Percentiles rank a stretch among this genome's conserved stretches.
Evolutionary conservation across 2,113 vertebrate genomes (phyloP).

Genomic region (Mola mola): DNA sequence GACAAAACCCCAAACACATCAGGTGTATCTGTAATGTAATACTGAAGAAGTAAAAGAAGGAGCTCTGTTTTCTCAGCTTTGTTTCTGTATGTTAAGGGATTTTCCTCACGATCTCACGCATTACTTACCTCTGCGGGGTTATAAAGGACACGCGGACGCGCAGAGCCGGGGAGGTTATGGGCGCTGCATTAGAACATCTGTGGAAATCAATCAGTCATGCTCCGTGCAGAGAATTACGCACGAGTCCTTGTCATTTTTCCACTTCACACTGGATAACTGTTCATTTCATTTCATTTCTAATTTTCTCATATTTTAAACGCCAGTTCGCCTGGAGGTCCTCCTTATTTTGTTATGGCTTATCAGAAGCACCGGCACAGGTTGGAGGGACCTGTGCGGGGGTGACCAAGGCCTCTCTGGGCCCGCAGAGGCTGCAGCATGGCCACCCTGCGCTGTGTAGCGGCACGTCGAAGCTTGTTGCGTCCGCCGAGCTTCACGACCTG

Average conservation of each 20-base stretch:
- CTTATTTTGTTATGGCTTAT: too few species aligned
- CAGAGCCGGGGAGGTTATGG: background rate
- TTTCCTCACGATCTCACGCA: background rate
- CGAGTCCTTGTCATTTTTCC: background rate
- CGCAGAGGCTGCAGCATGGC: too few species aligned
- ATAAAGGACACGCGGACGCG: constrained; percentile 18
- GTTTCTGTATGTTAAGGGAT: too few species aligned
- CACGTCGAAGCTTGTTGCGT: too few species aligned
- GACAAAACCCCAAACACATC: too few species aligned
- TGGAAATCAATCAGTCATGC: constrained; percentile 5
- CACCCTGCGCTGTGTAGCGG: too few species aligned
- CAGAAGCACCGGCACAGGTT: background rate
- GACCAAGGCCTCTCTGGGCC: constrained; percentile 18
- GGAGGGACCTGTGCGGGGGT: background rate
- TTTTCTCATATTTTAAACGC: background rate
- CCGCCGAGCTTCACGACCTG: too few species aligned
- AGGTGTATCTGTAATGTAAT: too few species aligned
- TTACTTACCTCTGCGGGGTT: background rate
- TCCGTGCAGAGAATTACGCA: constrained; percentile 3
- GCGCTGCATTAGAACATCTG: constrained; percentile 1
- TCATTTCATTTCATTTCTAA: background rate
- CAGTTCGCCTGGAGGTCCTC: too few species aligned
- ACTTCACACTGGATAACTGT: background rate
- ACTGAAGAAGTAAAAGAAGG: too few species aligned
- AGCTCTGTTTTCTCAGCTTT: background rate